phyloP scores from a whole-genome alignment of 2,113 vertebrate species.

The Phaethornis superciliosus region DNA sequence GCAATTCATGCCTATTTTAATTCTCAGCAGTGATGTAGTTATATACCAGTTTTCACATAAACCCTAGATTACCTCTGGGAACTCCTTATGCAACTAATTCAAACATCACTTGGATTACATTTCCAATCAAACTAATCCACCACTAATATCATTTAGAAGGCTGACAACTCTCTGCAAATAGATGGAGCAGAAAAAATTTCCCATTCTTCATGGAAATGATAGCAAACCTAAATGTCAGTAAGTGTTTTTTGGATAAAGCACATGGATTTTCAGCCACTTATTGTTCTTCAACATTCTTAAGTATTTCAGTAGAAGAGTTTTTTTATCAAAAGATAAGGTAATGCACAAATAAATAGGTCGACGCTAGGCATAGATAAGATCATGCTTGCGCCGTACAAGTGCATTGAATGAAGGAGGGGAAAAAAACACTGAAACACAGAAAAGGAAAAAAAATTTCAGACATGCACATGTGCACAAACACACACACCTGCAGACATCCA shows the following conservation, averaged over 20 bases:
- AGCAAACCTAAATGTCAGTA: neutral
- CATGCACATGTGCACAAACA: neutral
- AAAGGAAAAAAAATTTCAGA: neutral
- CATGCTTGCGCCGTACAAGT: neutral
- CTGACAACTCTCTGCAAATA: slow-evolving; percentile 39
- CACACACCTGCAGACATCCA: neutral
- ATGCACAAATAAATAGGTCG: neutral
- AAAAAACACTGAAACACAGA: neutral
- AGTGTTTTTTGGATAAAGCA: neutral
- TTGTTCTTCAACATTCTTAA: neutral
- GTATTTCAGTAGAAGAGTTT: slow-evolving; percentile 30
- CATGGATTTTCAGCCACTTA: slow-evolving; percentile 21
- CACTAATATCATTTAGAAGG: slow-evolving; percentile 65
- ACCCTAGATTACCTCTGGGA: slow-evolving; percentile 37
- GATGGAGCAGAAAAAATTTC: slow-evolving; percentile 28
- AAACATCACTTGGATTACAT: slow-evolving; percentile 56
- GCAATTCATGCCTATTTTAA: slow-evolving; percentile 17
- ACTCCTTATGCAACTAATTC: slow-evolving; percentile 42
- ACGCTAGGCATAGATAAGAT: neutral
- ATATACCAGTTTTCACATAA: slow-evolving; percentile 58
- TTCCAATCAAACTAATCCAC: slow-evolving; percentile 66
- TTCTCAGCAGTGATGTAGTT: slow-evolving; percentile 6
- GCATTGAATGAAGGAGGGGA: neutral
- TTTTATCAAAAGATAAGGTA: slow-evolving; percentile 41
- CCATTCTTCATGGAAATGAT: neutral